A percentile compares a stretch with the other conserved stretches of the same genome.
Conservation (phyloP, 2,797 vertebrate species). For the Poeciliopsis presidionis region DNA sequence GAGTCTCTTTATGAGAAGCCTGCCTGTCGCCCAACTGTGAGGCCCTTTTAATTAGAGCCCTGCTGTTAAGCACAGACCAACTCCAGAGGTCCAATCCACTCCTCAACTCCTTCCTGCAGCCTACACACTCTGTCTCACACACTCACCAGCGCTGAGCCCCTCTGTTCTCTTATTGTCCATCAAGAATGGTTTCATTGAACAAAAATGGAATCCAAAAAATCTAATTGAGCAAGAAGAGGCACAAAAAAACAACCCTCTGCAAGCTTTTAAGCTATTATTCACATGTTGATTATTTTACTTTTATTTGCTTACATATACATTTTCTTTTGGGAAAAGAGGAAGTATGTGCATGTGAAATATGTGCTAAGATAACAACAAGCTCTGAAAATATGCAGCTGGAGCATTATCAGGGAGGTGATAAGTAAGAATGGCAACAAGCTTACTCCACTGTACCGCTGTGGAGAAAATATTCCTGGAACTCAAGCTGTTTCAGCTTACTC, state of each 20-base stretch:
- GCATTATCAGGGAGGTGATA: constrained; percentile 15
- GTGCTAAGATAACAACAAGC: not conserved
- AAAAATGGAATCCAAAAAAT: not conserved
- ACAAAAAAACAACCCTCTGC: not conserved
- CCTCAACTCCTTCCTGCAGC: constrained; percentile 50
- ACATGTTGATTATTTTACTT: not conserved
- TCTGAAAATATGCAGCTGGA: not conserved
- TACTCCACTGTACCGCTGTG: constrained; percentile 23
- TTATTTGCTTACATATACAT: not conserved
- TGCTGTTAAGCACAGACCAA: constrained; percentile 67
- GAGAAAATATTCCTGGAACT: constrained; percentile 62
- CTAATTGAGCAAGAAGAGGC: not conserved
- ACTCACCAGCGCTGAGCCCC: not conserved
- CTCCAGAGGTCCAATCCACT: constrained; percentile 44
- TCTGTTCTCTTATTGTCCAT: constrained; percentile 13
- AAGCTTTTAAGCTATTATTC: not conserved
- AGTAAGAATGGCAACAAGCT: constrained; percentile 32
- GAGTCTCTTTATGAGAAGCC: constrained; percentile 59
- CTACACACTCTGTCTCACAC: constrained; percentile 39
- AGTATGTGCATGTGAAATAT: not conserved
- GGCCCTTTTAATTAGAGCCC: constrained; percentile 76
- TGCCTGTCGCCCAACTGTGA: constrained; percentile 67
- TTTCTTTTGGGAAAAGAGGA: not conserved
- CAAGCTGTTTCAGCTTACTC: constrained; percentile 31
- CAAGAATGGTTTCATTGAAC: constrained; percentile 1